Conservation (phyloP, 2,888 invertebrate genomes). For the Rhagium mordax region DNA sequence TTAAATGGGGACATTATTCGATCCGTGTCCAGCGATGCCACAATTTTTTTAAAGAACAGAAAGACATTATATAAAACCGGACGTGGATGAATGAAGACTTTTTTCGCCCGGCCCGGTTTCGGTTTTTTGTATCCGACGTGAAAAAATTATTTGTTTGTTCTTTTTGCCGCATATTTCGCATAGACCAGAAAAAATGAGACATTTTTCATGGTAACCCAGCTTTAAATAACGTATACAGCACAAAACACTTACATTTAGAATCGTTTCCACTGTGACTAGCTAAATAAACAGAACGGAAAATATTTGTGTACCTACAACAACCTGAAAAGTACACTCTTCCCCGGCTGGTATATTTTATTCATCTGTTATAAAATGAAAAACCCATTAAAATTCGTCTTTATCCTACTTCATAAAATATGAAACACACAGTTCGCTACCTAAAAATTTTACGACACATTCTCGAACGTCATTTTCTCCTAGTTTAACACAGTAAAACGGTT, state of each 20-base stretch:
- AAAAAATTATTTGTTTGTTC: too few species aligned
- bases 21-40: background rate
- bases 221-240: too few species aligned
- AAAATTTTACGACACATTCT: slow-evolving; percentile 48
- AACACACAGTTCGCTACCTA: slow-evolving; percentile 11
- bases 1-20: background rate
- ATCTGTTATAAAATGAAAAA: slow-evolving; percentile 16
- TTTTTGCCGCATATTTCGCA: too few species aligned
- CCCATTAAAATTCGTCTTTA: slow-evolving; percentile 19
- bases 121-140: too few species aligned
- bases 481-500: slow-evolving; percentile 29
- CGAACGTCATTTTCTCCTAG: slow-evolving; percentile 40
- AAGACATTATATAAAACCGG: background rate
- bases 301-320: background rate
- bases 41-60: background rate
- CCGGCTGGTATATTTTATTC: background rate
- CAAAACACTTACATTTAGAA: too few species aligned
- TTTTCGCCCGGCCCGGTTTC: background rate
- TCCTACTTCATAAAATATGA: slow-evolving; percentile 11
- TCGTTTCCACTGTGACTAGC: too few species aligned
- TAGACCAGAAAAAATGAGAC: too few species aligned
- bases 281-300: too few species aligned
- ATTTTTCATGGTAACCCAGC: too few species aligned
- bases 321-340: background rate
- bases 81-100: background rate